phyloP scores from a whole-genome alignment of 2,888 invertebrate species.

The Drosophila barbarae region DNA sequence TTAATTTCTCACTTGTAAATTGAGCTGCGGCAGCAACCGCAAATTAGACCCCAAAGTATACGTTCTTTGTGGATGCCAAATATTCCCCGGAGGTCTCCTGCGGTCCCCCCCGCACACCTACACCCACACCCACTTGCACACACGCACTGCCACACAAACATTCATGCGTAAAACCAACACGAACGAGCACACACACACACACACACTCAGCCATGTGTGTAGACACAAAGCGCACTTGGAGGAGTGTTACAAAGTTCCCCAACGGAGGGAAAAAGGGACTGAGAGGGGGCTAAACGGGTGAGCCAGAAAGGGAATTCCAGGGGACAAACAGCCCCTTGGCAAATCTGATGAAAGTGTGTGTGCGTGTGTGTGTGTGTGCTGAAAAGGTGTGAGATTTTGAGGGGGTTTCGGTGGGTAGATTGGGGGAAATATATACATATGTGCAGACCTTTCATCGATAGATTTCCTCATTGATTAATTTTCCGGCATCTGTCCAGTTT shows the following conservation, averaged over 20 bases:
- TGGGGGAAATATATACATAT: not conserved
- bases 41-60: constrained; percentile 74
- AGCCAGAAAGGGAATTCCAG: not conserved
- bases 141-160: constrained; percentile 28
- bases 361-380: constrained; percentile 1
- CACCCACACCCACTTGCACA: constrained; percentile 1
- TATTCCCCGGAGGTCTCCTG: constrained; percentile 40
- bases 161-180: constrained; percentile 45
- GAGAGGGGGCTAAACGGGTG: not conserved
- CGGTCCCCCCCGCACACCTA: not conserved
- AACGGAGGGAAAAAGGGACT: not conserved
- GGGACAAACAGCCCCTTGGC: constrained; percentile 20
- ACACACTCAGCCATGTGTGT: not conserved
- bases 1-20: constrained; percentile 74
- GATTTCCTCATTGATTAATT: constrained; percentile 1
- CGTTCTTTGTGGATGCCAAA: constrained; percentile 69
- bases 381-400: constrained; percentile 4
- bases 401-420: not conserved
- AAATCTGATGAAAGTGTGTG: constrained; percentile 13
- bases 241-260: constrained; percentile 43
- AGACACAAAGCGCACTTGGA: constrained; percentile 26
- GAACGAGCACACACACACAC: constrained; percentile 4
- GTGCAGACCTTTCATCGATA: constrained; percentile 1
- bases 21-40: constrained; percentile 70
- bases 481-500: not conserved